Percentiles rank a stretch among this genome's conserved stretches.
Evolutionary conservation across 2,113 vertebrate genomes (phyloP).

Genomic region (Macquaria ambigua): DNA sequence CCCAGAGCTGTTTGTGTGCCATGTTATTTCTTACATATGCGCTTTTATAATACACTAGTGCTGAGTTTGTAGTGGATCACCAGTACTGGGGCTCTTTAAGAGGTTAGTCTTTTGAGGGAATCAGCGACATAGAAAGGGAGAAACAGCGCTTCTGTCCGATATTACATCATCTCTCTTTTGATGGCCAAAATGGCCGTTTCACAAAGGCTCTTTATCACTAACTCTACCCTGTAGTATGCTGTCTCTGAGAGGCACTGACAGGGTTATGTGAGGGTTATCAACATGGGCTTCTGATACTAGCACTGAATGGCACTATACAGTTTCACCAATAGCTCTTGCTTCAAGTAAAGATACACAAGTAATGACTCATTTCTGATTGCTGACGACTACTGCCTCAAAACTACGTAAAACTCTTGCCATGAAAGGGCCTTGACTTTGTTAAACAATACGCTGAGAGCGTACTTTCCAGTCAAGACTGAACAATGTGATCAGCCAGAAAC

Average conservation of each 20-base stretch:
- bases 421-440: not conserved
- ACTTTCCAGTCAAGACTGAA: not conserved
- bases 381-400: constrained; percentile 1
- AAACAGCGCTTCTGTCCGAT: constrained; percentile 56
- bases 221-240: constrained; percentile 38
- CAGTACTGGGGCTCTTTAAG: constrained; percentile 49
- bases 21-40: not conserved
- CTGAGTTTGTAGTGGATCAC: not conserved
- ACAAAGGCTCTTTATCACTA: constrained; percentile 78
- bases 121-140: constrained; percentile 36
- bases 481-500: constrained; percentile 9
- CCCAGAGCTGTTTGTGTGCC: not conserved
- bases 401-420: not conserved
- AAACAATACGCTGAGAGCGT: not conserved
- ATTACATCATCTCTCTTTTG: constrained; percentile 77
- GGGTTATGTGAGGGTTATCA: constrained; percentile 52
- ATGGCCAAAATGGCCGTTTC: constrained; percentile 64
- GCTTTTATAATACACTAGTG: not conserved
- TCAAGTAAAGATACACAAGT: not conserved
- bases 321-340: not conserved
- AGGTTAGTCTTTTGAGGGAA: constrained; percentile 54
- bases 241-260: constrained; percentile 64
- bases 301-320: constrained; percentile 18
- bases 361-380: constrained; percentile 19
- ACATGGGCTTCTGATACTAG: constrained; percentile 29